Base-by-base conservation (phyloP, 2,113 vertebrate genomes). In the Oceanites oceanicus region DNA sequence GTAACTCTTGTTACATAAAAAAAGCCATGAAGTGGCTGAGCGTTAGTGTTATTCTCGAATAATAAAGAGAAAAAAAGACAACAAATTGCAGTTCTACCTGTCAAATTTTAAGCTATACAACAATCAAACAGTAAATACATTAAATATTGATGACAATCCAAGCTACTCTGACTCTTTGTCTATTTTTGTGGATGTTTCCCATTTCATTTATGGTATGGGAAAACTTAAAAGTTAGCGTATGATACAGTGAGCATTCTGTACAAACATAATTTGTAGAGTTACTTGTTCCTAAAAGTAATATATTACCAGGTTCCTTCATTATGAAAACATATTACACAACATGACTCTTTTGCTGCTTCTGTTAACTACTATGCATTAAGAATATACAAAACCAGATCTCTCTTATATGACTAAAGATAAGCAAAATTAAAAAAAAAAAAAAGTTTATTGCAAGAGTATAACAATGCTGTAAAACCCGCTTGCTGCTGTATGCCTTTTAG, bases 81-180 rank as follows among this genome's bases (percentile, higher is more conserved):
- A 95, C 67, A 96, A 96, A 97, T 92, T 96, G 88, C 75, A 93
- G 80, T 72, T 92, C 94, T 91, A 71, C 94, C 92, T 95, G 88
- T 96, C 94, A 92, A 65, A 95, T 77, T 96, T 97, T 96, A 91
- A 94, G 70, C 53, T 86, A 85, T 74, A 95, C 61, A 95, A 94
- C 92, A 96, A 93, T 68, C 76, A 86, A 96, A 94, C 58, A 79
- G 87, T 44, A 95, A 73, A 85, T 89, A 53, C 22, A 90, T 96
- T 96, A 96, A 97, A 96, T 96, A 97, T 97, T 95, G 61, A 96
- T 90, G 80, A 75, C 65, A 92, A 86, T 81, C 47, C 3, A 7
- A 90, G 86, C n/a, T 91, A 71, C 47, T 92, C 70, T 89, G 96
- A 93, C 86, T 70, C 77, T 91, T 83, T 40, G 42, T 89, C 79